Base-by-base conservation (phyloP, 2,113 vertebrate species). In the Rattus norvegicus region DNA sequence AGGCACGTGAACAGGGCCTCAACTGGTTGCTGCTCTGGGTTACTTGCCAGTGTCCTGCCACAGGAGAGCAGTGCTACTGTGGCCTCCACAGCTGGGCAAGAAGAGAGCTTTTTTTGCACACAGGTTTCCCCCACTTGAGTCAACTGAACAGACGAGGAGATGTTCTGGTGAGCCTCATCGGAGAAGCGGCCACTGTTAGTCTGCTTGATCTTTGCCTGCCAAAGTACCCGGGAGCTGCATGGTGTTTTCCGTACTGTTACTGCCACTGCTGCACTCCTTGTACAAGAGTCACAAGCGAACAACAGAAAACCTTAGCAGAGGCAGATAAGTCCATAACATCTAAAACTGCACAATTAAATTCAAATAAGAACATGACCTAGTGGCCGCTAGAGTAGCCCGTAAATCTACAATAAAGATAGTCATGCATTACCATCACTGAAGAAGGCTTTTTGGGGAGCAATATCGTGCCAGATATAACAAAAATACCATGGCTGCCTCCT, bases 11-110 rank as follows among this genome's bases (percentile, higher is more conserved):
- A 2, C 22, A 16, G 39, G 54, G 67, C 0, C 94, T 96, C 96
- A 97, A 94, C 96, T 94, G 96, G 94, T 92, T 87, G 77, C 63
- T 90, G 77, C 94, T 92, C 97, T 94, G 28, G 93, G 90, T 43
- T 97, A 90, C 95, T 90, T 61, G 2, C 13, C 0, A 19, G 13
- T 1, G 19, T 94, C 76, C 83, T 69, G 30, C 90, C 26, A 86
- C 92, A 39, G 30, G 30, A 20, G 49, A 0, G 67, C 77, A 73
- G 2, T 72, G 7, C 49, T 19, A 0, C 16, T 4, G 43, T 75
- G 84, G 73, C 77, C 19, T 56, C 90, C 67, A 80, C 4, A 0
- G 59, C 72, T 43, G 33, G 16, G 73, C 33, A 20, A 47, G 76
- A 92, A 0, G 0, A 11, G 56, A 26, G 7, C 63, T 70, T 49